Base-by-base conservation (phyloP, 2,888 invertebrate species). In the Leistus spinibarbis region DNA sequence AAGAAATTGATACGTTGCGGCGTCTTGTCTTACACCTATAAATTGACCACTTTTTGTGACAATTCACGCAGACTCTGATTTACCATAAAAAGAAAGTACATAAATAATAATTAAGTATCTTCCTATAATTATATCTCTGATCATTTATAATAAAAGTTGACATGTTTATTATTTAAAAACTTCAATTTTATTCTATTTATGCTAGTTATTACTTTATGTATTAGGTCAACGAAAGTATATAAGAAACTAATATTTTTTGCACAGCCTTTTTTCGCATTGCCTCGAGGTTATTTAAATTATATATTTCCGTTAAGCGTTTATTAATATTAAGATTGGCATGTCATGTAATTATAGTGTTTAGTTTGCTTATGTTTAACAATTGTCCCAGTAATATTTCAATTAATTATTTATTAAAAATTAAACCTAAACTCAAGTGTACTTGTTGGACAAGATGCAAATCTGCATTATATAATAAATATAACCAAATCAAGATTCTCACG, bases 211-310 rank as follows among this genome's bases (percentile, higher is more conserved):
- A 60, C 13, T 40, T 2, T 57, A 57, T 57, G 13, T 57, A 57
- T 57, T 57, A 57, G 60, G 16, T 60, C 60, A 60, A 60, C 22
- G 60, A 60, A 60, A 60, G 60, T 60, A 10, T 57, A 57, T 19
- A 19, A 57, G 19, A 60, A 40, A 40, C 24, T 24, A 24, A 24
- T 4, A 13, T 60, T 60, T 60, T 60, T 20, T 9, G 1, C 1
- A 57, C 13, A 17, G 17, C 7, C 3, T 20, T 60, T 19, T 60
- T 60, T 0, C 9, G 5, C 3, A 19, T 22, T 2, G 60, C 60
- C 60, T 60, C n/a, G 2, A 19, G 60, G 20, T 7, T 60, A 1
- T 10, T 16, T 54, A 54, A 2, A 54, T 54, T 54, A 54, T 54
- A 16, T 13, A 5, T 54, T 54, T 54, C n/a, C 17, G 54, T 54